A percentile compares a stretch with the other conserved stretches of the same genome.
These are phyloP conservation scores for Gerosis bhagava DNA, from an alignment of 2,888 invertebrate species.

Conservation along the genomic window DNA sequence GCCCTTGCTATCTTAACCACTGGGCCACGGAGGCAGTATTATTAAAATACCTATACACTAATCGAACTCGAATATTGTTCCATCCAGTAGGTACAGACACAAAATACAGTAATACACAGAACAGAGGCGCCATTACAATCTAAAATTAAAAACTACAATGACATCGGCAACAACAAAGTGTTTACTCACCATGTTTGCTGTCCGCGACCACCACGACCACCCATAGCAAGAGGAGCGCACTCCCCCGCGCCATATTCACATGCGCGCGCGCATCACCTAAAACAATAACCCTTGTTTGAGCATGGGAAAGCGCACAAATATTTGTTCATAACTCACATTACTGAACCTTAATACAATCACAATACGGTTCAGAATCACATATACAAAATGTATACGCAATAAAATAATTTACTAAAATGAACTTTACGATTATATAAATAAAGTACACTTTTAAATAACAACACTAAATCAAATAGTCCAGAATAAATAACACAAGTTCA, in stretches of 20 bases:
- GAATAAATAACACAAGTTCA: slow-evolving; percentile 10
- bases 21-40: no score
- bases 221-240: slow-evolving; percentile 72
- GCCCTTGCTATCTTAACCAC: no score
- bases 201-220: slow-evolving; percentile 69
- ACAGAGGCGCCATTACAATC: slow-evolving; percentile 8
- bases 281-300: slow-evolving; percentile 70
- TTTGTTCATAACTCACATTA: slow-evolving; percentile 43
- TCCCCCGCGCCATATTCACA: slow-evolving; percentile 72
- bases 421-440: slow-evolving; percentile 4
- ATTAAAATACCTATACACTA: no score
- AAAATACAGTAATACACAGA: no score
- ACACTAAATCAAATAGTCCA: neutral
- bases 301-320: slow-evolving; percentile 61
- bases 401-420: slow-evolving; percentile 10
- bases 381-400: no score
- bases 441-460: neutral
- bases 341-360: slow-evolving; percentile 2
- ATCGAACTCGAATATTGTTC: no score
- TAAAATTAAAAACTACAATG: slow-evolving; percentile 15
- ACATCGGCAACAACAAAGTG: slow-evolving; percentile 18
- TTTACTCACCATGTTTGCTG: slow-evolving; percentile 73
- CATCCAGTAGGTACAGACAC: no score
- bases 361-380: slow-evolving; percentile 9
- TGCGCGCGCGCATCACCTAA: slow-evolving; percentile 75